Base-by-base conservation (phyloP, 2,888 invertebrate genomes). In the Coenonympha glycerion region DNA sequence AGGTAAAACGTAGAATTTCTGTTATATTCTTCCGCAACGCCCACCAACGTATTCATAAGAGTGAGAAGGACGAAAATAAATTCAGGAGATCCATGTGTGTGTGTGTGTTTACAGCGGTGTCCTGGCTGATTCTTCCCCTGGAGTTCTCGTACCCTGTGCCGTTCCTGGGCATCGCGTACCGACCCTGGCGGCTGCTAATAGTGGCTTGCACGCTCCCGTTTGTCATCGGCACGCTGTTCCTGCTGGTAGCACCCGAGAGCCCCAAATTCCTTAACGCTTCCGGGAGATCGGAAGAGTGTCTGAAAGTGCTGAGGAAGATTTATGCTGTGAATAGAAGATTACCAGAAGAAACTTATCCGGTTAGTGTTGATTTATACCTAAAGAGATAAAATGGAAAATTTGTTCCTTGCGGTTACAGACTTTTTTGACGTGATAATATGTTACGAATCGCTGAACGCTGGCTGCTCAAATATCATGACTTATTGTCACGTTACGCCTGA, bases 111-210 rank as follows among this genome's bases (percentile, higher is more conserved):
- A n/a, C 71, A 90, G 93, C 89, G 42, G 69, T 92, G 51, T 92
- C 92, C 4, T 92, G 92, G 90, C 68, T 89, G 1, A 88, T 94
- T 6, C 88, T 94, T 0, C 94, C 94, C 0, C 60, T 87, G 1
- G 73, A 86, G 3, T 79, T 90, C 60, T 73, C 87, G 0, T 59
- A 83, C 2, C 75, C 83, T 0, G 78, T 87, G n/a, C 56, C 68
- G 0, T 69, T 88, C 46, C 69, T 91, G 31, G 87, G 79, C 42
- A 79, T 93, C 52, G 69, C 73, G 0, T 91, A 91, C 66, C 89
- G 91, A 26, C 92, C 94, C 0, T 95, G 95, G 95, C 87, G 95
- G 4, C 68, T 94, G 3, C 90, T 94, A 51, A 76, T 95, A 2
- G 86, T 92, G 0, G 73, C 91, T 0, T 89, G 92, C 52, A 89